phyloP scores from a whole-genome alignment of 2,797 vertebrate genomes.

The Chelonia mydas region DNA sequence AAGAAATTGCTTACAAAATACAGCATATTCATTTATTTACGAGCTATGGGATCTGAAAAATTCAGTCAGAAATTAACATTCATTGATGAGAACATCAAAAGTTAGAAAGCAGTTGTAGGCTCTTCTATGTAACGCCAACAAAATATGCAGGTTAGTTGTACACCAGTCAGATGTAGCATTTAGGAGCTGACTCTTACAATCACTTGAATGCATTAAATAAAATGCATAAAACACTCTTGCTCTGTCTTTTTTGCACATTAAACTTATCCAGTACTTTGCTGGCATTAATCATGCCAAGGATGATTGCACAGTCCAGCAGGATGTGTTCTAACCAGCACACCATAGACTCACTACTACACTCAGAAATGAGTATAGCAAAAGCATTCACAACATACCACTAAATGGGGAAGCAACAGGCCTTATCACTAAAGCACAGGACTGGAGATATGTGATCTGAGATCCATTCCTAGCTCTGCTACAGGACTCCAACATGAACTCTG shows the following conservation, averaged over 20 bases:
- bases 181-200: neutral
- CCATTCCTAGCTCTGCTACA: neutral
- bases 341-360: neutral
- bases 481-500: neutral
- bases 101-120: neutral
- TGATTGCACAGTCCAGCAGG: neutral
- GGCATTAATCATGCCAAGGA: neutral
- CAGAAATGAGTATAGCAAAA: neutral
- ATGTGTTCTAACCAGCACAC: neutral
- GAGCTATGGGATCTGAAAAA: neutral
- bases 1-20: neutral
- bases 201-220: neutral
- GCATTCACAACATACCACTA: neutral
- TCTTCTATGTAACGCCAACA: neutral
- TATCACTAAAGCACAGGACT: neutral
- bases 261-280: neutral
- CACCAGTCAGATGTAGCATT: neutral
- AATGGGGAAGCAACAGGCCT: neutral
- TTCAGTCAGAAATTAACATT: neutral
- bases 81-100: neutral
- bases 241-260: neutral
- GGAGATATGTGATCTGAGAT: neutral
- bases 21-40: neutral
- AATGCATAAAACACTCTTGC: neutral
- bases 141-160: neutral